Base-by-base conservation (phyloP, 2,113 vertebrate species). In the Aspiorhynchus laticeps region DNA sequence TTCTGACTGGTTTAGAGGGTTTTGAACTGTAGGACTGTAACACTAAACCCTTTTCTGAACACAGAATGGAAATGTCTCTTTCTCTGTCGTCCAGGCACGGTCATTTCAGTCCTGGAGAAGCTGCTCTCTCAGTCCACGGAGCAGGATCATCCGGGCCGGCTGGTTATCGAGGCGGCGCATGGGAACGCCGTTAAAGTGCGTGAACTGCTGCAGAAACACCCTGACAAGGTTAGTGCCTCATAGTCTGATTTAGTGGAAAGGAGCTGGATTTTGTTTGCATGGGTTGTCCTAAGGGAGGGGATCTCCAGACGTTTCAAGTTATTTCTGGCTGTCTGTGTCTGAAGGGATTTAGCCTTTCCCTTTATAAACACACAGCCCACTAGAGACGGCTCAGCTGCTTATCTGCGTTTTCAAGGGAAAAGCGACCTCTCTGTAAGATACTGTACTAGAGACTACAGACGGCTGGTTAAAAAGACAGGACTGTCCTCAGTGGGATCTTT, bases 161-260 rank as follows among this genome's bases (percentile, higher is more conserved):
- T 99, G 90, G 98, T 99, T 80, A 96, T 97, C 2, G 97, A 98
- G 92, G 98, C 96, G 3, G 98, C 97, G 0, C 97, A 97, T n/a
- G 97, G 97, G 89, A 98, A 96, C 0, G 73, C 91, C 19, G 91
- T 89, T 87, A 97, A 97, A 92, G 96, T 98, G 28, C 92, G 96
- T 41, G 98, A 99, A 86, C 91, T 98, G 85, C 93, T 98, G 59
- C 96, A 97, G 92, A 97, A 97, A 91, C 96, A 97, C 90, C 96
- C 98, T 0, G 97, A 99, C 92, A 98, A 99, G 97, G 98, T 90
- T 1, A 73, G 83, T 83, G 9, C 65, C 9, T 85, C 43, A 26
- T 61, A 43, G 71, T 19, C 36, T 53, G 28, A 79, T 79, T 21
- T 4, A 80, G 21, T 26, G 3, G 8, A 53, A 31, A 75, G 28